A percentile compares a stretch with the other conserved stretches of the same genome.
Evolutionary conservation across 2,888 invertebrate species (phyloP).

Genomic region (Macropis europaea): DNA sequence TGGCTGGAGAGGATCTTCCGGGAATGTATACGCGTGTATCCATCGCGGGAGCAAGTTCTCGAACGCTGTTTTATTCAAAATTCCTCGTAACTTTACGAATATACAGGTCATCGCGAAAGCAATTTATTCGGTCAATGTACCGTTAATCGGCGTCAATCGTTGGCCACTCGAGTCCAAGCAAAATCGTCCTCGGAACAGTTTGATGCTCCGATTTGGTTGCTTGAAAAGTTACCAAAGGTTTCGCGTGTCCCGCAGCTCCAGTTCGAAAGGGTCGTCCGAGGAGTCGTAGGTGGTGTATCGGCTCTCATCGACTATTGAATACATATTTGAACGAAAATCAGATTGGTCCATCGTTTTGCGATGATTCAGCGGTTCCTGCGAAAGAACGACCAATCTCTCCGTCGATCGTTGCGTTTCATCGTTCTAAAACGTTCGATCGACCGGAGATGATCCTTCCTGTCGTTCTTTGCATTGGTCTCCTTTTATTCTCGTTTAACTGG

Average conservation of each 20-base stretch:
- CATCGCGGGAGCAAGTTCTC: neutral
- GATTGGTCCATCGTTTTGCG: neutral
- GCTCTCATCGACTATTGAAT: too few relatives aligned
- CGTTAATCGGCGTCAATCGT: slow-evolving; percentile 51
- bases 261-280: too few relatives aligned
- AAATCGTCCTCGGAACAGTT: neutral
- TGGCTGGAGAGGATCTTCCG: too few relatives aligned
- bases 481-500: slow-evolving; percentile 6
- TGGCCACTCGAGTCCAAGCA: neutral
- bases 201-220: too few relatives aligned
- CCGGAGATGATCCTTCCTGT: slow-evolving; percentile 6
- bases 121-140: slow-evolving; percentile 55
- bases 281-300: too few relatives aligned
- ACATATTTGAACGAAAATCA: too few relatives aligned
- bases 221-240: too few relatives aligned
- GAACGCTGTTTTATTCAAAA: neutral
- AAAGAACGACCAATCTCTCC: neutral
- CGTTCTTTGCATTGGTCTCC: neutral
- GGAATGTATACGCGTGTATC: too few relatives aligned
- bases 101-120: slow-evolving; percentile 7
- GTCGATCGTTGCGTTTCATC: neutral
- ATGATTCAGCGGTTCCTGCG: neutral
- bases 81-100: neutral
- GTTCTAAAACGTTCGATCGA: neutral
- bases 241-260: too few relatives aligned